phyloP scores from a whole-genome alignment of 2,797 vertebrate species.

The Gallinago solitaria region DNA sequence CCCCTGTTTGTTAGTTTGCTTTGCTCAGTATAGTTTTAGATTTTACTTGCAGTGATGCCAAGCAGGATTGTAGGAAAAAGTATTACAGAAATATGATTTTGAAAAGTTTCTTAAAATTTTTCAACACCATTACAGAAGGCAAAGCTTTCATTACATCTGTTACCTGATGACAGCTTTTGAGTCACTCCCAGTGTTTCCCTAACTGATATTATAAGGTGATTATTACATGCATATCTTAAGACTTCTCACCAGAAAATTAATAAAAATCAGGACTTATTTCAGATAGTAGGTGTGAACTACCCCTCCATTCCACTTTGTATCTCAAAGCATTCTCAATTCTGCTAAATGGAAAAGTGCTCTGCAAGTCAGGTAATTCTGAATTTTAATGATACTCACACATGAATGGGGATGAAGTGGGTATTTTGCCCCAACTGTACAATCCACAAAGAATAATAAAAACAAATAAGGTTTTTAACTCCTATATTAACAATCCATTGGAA shows the following conservation, averaged over 20 bases:
- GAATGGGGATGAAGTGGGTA: not conserved
- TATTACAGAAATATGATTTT: not conserved
- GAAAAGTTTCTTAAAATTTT: not conserved
- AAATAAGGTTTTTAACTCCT: not conserved
- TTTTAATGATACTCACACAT: not conserved
- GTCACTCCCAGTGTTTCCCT: not conserved
- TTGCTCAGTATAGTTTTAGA: not conserved
- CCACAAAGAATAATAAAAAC: not conserved
- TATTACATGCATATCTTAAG: not conserved
- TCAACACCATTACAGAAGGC: not conserved
- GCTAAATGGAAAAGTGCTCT: not conserved
- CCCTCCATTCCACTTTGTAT: not conserved
- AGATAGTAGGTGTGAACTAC: not conserved
- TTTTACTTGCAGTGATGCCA: not conserved
- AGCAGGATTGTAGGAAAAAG: not conserved
- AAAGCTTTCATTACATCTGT: not conserved
- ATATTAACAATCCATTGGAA: not conserved
- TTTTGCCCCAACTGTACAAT: not conserved
- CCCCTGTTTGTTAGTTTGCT: not conserved
- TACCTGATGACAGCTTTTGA: not conserved
- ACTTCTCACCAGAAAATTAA: not conserved
- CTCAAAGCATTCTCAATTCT: not conserved
- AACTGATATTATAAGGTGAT: not conserved
- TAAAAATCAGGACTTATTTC: not conserved
- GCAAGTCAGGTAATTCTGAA: not conserved